Evolutionary conservation across 2,888 invertebrate species (phyloP).

Genomic region (Miltochrista miniata): DNA sequence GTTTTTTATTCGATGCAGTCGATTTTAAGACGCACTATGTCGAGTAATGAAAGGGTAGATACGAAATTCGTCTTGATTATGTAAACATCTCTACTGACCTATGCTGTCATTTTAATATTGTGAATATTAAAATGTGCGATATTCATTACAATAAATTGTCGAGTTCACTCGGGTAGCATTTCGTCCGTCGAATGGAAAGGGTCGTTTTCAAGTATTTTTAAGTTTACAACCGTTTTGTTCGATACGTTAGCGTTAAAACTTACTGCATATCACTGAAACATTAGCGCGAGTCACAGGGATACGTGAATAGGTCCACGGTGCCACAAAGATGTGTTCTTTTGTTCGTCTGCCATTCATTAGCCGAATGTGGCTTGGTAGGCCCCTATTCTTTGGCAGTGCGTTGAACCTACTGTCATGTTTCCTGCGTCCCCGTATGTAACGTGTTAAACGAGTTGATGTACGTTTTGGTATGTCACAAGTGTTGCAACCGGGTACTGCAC

Average conservation of each 20-base stretch:
- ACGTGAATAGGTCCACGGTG: slow-evolving; percentile 54
- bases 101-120: too few relatives aligned
- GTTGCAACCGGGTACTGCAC: slow-evolving; percentile 44
- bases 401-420: slow-evolving; percentile 73
- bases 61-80: too few relatives aligned
- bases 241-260: too few relatives aligned
- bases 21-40: too few relatives aligned
- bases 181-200: too few relatives aligned
- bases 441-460: slow-evolving; percentile 68
- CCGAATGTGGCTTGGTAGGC: slow-evolving; percentile 69
- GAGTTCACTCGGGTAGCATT: too few relatives aligned
- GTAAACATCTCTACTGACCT: too few relatives aligned
- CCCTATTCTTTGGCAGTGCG: slow-evolving; percentile 73
- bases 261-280: slow-evolving; percentile 40
- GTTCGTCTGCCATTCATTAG: slow-evolving; percentile 78
- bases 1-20: too few relatives aligned
- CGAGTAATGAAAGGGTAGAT: too few relatives aligned
- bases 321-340: slow-evolving; percentile 65
- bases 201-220: too few relatives aligned
- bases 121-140: too few relatives aligned
- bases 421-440: slow-evolving; percentile 64
- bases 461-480: slow-evolving; percentile 55
- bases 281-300: slow-evolving; percentile 47
- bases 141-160: too few relatives aligned
- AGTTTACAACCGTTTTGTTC: not conserved